Evolutionary conservation across 2,113 vertebrate genomes (phyloP), one percentile per base, ranked within the genome.

Genomic region (Columbina picui): DNA sequence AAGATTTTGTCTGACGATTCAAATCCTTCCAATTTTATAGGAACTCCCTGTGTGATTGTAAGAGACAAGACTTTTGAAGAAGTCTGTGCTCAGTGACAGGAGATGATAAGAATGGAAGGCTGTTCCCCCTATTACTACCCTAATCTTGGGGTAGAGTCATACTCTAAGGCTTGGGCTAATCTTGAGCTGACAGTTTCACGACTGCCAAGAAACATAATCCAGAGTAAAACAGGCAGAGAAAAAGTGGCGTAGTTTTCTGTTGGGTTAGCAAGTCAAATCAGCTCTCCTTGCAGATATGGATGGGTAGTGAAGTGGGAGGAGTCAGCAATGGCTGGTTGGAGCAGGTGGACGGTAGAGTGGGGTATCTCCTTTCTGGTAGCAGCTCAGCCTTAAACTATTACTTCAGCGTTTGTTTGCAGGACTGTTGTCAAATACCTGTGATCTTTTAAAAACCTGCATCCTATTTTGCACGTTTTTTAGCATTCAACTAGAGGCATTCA

Each of bases 321-420:
- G 14, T 2, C 21, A 29, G 41, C 26, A 75, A 52, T n/a, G 34
- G 6, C 57, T 73, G 55, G 13, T 22, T 69, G 7, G 21, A 64
- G 21, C 36, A 26, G 12, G 21, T 23, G 10, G 29, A 34, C 50
- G 12, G 17, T 50, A 39, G 25, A 3, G 29, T 18, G 10, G 7
- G 2, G 2, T 83, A 26, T 50, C 29, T 32, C 8, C 2, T 29
- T 81, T 50, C 50, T 2, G 0, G 8, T 63, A 69, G 12, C 10
- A 63, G 16, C 50, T 90, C 36, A 65, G 27, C 19, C 21, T 89
- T 36, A n/a, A 77, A 36, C 25, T 69, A 0, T 26, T 50, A 45
- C 25, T 70, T 89, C 41, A 81, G 9, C n/a, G 32, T 77, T 56
- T 77, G 16, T 57, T 71, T 89, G 29, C 56, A 71, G n/a, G 12